Evolutionary conservation across 2,797 vertebrate species (phyloP).

Genomic region (Tadarida brasiliensis): DNA sequence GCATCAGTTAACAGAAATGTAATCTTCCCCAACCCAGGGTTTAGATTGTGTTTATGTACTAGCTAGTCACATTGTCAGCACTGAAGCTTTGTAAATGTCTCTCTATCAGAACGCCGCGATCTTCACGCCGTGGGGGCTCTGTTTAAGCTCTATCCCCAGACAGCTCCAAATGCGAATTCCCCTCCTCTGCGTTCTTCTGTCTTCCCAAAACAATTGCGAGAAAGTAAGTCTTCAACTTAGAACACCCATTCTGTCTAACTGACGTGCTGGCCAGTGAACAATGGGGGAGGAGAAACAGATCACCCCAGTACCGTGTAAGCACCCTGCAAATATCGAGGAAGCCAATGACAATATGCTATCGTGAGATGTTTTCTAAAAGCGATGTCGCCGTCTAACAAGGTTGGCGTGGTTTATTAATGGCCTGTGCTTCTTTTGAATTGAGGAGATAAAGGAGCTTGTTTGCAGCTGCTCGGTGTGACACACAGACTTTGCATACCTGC

Average conservation of each 20-base stretch:
- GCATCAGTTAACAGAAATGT: constrained; percentile 24
- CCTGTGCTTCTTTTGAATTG: constrained; percentile 44
- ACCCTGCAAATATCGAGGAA: constrained; percentile 59
- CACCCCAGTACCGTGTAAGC: background rate
- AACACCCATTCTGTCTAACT: constrained; percentile 30
- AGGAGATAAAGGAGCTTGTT: constrained; percentile 42
- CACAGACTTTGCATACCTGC: constrained; percentile 34
- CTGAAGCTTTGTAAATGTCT: constrained; percentile 62
- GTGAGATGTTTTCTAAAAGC: constrained; percentile 51
- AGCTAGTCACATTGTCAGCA: constrained; percentile 46
- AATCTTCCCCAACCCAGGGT: constrained; percentile 48
- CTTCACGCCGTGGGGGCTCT: constrained; percentile 41
- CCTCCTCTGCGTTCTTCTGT: constrained; percentile 54
- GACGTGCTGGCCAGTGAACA: background rate
- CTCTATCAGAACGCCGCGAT: constrained; percentile 47
- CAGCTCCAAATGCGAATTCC: constrained; percentile 61
- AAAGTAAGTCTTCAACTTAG: constrained; percentile 54
- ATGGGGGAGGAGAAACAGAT: background rate
- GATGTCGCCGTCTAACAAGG: constrained; percentile 54
- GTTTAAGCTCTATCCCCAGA: constrained; percentile 58
- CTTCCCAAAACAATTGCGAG: constrained; percentile 42
- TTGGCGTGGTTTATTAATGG: constrained; percentile 74
- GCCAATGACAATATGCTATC: constrained; percentile 58
- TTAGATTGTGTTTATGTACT: constrained; percentile 54
- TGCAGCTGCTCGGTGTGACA: constrained; percentile 46